Conservation (phyloP, 2,113 vertebrate species). For the Cheilinus undulatus region DNA sequence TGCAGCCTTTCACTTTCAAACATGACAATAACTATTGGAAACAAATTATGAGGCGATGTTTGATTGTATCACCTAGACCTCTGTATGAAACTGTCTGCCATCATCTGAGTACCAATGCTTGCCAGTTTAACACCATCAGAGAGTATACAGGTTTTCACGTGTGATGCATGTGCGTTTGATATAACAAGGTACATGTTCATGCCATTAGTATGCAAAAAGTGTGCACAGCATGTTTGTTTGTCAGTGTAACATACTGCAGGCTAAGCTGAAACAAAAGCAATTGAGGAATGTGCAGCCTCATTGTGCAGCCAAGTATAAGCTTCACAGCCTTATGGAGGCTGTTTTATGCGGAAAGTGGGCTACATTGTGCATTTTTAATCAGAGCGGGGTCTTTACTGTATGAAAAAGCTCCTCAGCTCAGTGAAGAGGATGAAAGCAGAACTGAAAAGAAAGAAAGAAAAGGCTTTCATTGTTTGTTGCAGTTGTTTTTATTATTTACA, state of each 20-base stretch:
- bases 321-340: constrained; percentile 12
- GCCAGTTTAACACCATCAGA: no score
- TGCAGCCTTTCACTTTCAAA: no score
- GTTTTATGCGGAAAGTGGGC: constrained; percentile 56
- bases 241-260: background rate
- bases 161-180: background rate
- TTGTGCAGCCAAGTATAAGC: constrained; percentile 16
- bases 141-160: background rate
- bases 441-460: constrained; percentile 30
- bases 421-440: constrained; percentile 21
- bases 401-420: constrained; percentile 24
- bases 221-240: constrained; percentile 4
- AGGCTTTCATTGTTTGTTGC: constrained; percentile 28
- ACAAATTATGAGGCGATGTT: no score
- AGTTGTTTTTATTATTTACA: constrained; percentile 21
- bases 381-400: constrained; percentile 37
- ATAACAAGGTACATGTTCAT: background rate
- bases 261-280: constrained; percentile 33
- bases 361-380: constrained; percentile 54
- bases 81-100: no score
- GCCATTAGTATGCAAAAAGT: background rate
- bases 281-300: constrained; percentile 13
- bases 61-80: no score
- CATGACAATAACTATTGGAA: no score
- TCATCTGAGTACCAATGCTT: no score